Base-by-base conservation (phyloP, 2,888 invertebrate species). In the Hydriomena furcata region DNA sequence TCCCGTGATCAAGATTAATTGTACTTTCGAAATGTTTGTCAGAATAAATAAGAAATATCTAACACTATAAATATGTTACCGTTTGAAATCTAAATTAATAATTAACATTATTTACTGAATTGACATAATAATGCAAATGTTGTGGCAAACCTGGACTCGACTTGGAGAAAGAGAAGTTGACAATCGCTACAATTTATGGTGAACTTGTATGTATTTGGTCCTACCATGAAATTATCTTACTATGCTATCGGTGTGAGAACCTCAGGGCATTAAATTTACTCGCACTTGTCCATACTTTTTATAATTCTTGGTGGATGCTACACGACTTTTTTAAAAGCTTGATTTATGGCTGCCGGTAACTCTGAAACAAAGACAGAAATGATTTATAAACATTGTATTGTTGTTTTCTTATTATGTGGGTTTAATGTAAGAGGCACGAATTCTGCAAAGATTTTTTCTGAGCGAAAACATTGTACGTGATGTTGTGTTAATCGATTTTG, bases 351-450 rank as follows among this genome's bases (percentile, higher is more conserved):
- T 57, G 56, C 57, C 64, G 50, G 58, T 58, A 54, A 59, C 73
- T 71, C 84, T 84, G 84, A 59, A 84, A 84, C 82, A 84, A 84
- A 68, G 65, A 75, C 64, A 59, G 43, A 63, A 55, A 57, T 61
- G 59, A 59, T 61, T 61, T 61, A 61, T 61, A 57, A 55, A 54
- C 59, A 59, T 57, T 57, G 57, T 52, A 59, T 53, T 55, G 61
- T 61, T 57, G 59, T 59, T 54, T 61, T 57, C 57, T 57, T 59
- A 60, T 58, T 55, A 54, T 52, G 49, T 45, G 47, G 46, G 41
- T 53, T 60, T 55, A 42, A 53, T 47, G 44, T 41, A 31, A 44
- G 48, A 17, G 51, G 36, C 55, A 44, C 51, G 45, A 43, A 40
- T 38, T 31, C 13, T 49, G 24, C 31, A 45, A 40, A 48, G 40